Percentiles rank a stretch among this genome's conserved stretches.
These are phyloP conservation scores for Apogon hyalosoma DNA, from an alignment of 2,797 vertebrate genomes.

Conservation along the genomic window DNA sequence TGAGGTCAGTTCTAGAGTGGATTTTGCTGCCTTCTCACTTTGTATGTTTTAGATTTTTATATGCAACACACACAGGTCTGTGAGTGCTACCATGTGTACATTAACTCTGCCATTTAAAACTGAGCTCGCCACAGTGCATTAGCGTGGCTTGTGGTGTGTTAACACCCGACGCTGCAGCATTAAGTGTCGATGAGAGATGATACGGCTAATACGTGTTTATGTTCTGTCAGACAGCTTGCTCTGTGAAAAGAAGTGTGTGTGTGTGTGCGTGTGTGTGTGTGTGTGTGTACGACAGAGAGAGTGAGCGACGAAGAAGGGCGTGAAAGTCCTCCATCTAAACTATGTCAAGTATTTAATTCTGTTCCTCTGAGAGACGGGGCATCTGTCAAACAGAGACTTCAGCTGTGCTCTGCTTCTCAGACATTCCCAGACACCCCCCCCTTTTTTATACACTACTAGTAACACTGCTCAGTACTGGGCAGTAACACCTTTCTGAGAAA, in stretches of 20 bases:
- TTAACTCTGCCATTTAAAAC: slow-evolving; percentile 30
- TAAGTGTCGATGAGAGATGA: slow-evolving; percentile 70
- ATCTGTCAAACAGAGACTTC: slow-evolving; percentile 71
- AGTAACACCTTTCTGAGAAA: slow-evolving; percentile 19
- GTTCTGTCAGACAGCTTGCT: slow-evolving; percentile 61
- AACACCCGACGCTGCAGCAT: slow-evolving; percentile 60
- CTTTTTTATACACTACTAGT: neutral
- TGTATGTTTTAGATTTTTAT: slow-evolving; percentile 4
- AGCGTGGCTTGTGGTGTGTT: slow-evolving; percentile 63
- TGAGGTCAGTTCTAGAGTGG: slow-evolving; percentile 1
- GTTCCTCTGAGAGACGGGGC: slow-evolving; percentile 53
- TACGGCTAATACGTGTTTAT: slow-evolving; percentile 73
- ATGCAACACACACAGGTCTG: slow-evolving; percentile 1
- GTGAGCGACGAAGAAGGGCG: slow-evolving; percentile 41
- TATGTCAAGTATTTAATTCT: slow-evolving; percentile 69
- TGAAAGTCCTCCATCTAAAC: slow-evolving; percentile 70
- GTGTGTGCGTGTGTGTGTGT: slow-evolving; percentile 24
- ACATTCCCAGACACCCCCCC: slow-evolving; percentile 46
- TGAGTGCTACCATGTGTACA: slow-evolving; percentile 7
- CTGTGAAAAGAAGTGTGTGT: slow-evolving; percentile 21
- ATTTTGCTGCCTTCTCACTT: neutral
- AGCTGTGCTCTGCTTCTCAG: slow-evolving; percentile 66
- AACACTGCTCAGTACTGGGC: slow-evolving; percentile 24
- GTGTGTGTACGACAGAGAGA: slow-evolving; percentile 3
- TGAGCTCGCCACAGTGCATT: slow-evolving; percentile 50